phyloP scores from a whole-genome alignment of 2,113 vertebrate species.

The Chlamydotis undulata region DNA sequence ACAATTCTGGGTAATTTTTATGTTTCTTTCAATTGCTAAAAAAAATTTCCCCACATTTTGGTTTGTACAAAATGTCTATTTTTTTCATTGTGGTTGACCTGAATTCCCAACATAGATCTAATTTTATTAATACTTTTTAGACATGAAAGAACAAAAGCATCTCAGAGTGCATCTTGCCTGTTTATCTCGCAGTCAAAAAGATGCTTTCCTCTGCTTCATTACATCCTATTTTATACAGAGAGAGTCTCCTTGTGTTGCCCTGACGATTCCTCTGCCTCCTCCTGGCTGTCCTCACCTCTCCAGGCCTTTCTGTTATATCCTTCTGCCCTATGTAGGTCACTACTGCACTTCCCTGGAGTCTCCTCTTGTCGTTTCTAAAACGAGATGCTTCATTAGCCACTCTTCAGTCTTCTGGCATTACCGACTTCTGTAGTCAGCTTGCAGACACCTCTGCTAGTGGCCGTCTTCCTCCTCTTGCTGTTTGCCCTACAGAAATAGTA shows the following conservation, averaged over 20 bases:
- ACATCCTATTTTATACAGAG: not conserved
- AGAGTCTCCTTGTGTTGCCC: not conserved
- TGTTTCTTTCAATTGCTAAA: not conserved
- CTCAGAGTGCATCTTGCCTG: not conserved
- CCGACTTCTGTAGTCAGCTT: slow-evolving; percentile 32
- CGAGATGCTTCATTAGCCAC: slow-evolving; percentile 59
- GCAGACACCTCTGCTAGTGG: slow-evolving; percentile 36
- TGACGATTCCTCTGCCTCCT: not conserved
- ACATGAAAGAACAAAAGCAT: not conserved
- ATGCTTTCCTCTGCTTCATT: not conserved
- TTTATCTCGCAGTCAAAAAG: not conserved
- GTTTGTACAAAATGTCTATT: not conserved
- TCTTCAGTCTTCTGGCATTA: slow-evolving; percentile 37
- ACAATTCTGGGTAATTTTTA: not conserved
- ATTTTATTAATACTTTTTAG: not conserved
- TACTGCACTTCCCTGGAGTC: slow-evolving; percentile 22
- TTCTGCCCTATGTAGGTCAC: slow-evolving; percentile 58
- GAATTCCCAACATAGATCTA: not conserved
- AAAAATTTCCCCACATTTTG: not conserved
- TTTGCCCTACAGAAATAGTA: slow-evolving; percentile 43
- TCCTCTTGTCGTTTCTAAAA: slow-evolving; percentile 26
- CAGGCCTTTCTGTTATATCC: not conserved
- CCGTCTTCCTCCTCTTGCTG: not conserved
- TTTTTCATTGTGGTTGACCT: not conserved
- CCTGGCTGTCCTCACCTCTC: slow-evolving; percentile 21